A percentile compares a stretch with the other conserved stretches of the same genome.
phyloP scores from a whole-genome alignment of 2,113 vertebrate species.

The Riparia riparia region DNA sequence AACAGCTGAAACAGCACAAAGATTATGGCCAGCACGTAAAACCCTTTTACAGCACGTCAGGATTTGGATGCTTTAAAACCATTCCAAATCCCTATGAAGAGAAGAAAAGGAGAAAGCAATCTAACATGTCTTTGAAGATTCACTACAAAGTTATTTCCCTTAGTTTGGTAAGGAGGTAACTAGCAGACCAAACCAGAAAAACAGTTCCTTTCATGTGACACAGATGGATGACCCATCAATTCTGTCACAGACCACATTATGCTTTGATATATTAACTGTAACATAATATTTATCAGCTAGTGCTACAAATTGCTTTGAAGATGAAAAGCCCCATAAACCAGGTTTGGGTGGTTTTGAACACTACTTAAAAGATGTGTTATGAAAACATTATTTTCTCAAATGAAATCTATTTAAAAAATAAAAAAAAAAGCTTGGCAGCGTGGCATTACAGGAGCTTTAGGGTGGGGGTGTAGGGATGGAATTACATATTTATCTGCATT shows the following conservation, averaged over 20 bases:
- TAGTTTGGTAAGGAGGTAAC: background rate
- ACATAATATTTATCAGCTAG: slow-evolving; percentile 37
- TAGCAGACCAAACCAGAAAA: background rate
- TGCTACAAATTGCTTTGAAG: slow-evolving; percentile 54
- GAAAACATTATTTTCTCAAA: background rate
- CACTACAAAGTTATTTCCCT: background rate
- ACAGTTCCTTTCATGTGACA: slow-evolving; percentile 10
- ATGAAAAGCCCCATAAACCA: slow-evolving; percentile 11
- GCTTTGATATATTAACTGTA: slow-evolving; percentile 58
- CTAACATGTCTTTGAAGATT: background rate
- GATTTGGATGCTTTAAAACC: slow-evolving; percentile 20
- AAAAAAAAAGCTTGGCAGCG: background rate
- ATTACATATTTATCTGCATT: background rate
- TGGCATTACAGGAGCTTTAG: background rate
- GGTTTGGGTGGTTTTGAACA: background rate
- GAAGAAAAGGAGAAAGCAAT: background rate
- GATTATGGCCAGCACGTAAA: background rate
- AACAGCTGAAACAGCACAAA: background rate
- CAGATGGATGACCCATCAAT: slow-evolving; percentile 27
- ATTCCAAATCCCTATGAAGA: background rate
- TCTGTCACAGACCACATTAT: slow-evolving; percentile 7
- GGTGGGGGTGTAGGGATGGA: background rate
- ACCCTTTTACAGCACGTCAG: background rate
- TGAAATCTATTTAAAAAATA: background rate
- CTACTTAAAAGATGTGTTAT: background rate